Conservation (phyloP, 2,113 vertebrate genomes). For the Rhea pennata region DNA sequence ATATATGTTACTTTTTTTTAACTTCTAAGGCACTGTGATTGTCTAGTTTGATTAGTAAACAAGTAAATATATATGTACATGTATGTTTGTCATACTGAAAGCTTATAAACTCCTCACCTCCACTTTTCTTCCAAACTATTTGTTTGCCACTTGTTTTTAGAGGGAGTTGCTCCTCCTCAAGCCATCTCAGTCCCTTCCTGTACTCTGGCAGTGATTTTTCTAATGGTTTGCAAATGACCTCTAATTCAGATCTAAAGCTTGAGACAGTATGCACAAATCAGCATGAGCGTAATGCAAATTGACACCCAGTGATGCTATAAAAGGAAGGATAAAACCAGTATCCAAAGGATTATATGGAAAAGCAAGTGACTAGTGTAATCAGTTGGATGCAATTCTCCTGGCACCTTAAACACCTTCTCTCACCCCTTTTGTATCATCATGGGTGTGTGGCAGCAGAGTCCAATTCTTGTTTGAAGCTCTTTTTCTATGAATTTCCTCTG, state of each 20-base stretch:
- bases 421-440: neutral
- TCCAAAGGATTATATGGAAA: neutral
- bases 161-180: neutral
- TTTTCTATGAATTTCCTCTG: neutral
- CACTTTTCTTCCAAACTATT: neutral
- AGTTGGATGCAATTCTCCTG: neutral
- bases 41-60: neutral
- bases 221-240: neutral
- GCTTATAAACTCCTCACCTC: neutral
- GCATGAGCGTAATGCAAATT: neutral
- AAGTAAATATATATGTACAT: too few relatives aligned
- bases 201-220: neutral
- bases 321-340: neutral
- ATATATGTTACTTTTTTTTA: neutral
- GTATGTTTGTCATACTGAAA: neutral
- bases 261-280: rapidly evolving
- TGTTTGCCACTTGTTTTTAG: neutral
- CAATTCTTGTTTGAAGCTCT: neutral
- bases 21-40: neutral
- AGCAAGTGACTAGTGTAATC: neutral
- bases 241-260: neutral
- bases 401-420: neutral
- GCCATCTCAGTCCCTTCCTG: neutral
- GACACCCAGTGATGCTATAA: neutral
- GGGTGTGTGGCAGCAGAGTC: neutral